These are phyloP conservation scores for Lagopus leucura DNA, from an alignment of 2,113 vertebrate genomes.

Conservation along the genomic window DNA sequence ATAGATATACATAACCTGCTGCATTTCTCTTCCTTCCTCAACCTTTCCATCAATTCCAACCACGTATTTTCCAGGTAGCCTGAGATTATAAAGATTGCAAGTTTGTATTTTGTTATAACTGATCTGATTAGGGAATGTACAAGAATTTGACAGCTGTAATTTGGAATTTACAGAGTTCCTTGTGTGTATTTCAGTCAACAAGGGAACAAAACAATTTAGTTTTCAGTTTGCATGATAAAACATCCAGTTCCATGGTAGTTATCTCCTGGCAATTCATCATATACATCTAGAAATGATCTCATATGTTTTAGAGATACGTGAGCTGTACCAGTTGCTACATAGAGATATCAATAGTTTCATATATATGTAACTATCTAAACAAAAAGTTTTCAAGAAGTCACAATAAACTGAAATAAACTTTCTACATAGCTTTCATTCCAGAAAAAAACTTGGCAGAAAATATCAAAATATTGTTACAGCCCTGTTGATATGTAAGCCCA, in stretches of 20 bases:
- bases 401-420: neutral
- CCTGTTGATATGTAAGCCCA: neutral
- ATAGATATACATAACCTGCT: neutral
- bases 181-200: neutral
- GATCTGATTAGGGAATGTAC: neutral
- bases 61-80: neutral
- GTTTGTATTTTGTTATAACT: conserved; percentile 4
- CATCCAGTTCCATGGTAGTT: neutral
- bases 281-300: neutral
- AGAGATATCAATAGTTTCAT: neutral
- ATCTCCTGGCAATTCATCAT: conserved; percentile 20
- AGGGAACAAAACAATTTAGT: conserved; percentile 19
- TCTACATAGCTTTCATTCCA: neutral
- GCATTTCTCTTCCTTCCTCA: neutral
- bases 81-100: neutral
- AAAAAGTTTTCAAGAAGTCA: neutral
- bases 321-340: neutral
- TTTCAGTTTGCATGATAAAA: conserved; percentile 48
- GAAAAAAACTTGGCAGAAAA: neutral
- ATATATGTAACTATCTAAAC: neutral
- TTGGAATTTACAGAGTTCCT: conserved; percentile 12
- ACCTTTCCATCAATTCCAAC: neutral
- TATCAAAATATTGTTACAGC: neutral
- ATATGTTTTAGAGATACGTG: conserved; percentile 37
- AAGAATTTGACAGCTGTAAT: conserved; percentile 23